These are phyloP conservation scores for Pyrocephalus nanus DNA, from an alignment of 2,797 vertebrate genomes.

Conservation along the genomic window DNA sequence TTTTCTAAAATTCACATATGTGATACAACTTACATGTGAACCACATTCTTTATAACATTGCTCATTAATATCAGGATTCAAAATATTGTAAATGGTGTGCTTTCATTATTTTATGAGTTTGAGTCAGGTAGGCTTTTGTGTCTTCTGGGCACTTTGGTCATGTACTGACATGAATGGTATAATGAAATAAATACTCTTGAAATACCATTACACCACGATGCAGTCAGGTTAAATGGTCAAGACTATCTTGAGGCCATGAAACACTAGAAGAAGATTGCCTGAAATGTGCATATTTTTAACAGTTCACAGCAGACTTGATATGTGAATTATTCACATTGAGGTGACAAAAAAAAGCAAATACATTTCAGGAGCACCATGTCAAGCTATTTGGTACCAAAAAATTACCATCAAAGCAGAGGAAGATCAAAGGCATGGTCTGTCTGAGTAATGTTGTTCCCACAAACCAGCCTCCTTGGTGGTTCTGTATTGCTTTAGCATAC, in stretches of 20 bases:
- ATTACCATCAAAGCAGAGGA: neutral
- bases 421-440: neutral
- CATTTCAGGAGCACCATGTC: neutral
- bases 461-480: neutral
- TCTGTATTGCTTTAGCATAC: neutral
- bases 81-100: neutral
- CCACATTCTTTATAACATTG: neutral
- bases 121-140: neutral
- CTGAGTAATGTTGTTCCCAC: neutral
- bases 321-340: neutral
- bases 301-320: constrained; percentile 19
- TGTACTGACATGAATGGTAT: neutral
- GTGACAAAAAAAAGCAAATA: neutral
- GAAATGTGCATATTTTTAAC: neutral
- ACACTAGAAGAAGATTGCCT: neutral
- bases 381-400: neutral
- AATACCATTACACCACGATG: neutral
- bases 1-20: neutral
- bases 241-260: constrained; percentile 21
- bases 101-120: neutral
- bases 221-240: constrained; percentile 45
- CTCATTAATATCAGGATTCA: neutral
- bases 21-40: neutral
- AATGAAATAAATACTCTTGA: neutral
- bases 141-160: neutral